Base-by-base conservation (phyloP, 2,797 vertebrate species). In the Spondyliosoma cantharus region DNA sequence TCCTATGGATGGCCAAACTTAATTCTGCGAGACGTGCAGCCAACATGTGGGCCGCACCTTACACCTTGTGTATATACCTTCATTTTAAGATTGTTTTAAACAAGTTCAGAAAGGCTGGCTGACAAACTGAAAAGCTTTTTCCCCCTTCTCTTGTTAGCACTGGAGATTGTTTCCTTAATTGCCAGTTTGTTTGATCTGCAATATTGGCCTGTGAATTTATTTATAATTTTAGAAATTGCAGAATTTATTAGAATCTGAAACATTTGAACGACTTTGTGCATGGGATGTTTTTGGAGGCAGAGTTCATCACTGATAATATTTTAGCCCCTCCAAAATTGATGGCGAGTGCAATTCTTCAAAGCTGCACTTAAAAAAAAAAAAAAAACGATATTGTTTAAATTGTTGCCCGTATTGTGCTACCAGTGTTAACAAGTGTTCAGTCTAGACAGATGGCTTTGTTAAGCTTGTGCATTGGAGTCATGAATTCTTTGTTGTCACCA, bases 101-200 rank as follows among this genome's bases (percentile, higher is more conserved):
- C 90, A 85, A 96, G 94, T 95, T 95, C 86, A 92, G n/a, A 96
- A 95, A 95, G 96, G 96, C 96, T 97, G 96, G 92, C 95, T 95
- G 95, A 95, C 96, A 94, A 94, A 96, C 76, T 81, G 69, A 81
- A 89, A 86, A 82, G 67, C 68, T 74, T 37, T 37, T 17, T 42
- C 29, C 76, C 73, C 68, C 43, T 43, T 72, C 65, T 84, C 85
- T 89, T 61, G 87, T 92, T 91, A 83, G 85, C 92, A 93, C 93
- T 93, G 93, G 91, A 91, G 81, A 85, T 64, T 2, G 24, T 84
- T 87, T 87, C 78, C 73, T 82, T 68, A 76, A 82, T 85, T 82
- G 84, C 82, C 86, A 80, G 84, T 85, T 87, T 82, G 85, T 91
- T 89, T 76, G 78, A 80, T 89, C 89, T 86, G 88, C 88, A 86